Evolutionary conservation across 2,797 vertebrate genomes (phyloP), one percentile per base, ranked within the genome.

Genomic region (Diplodus sargus): DNA sequence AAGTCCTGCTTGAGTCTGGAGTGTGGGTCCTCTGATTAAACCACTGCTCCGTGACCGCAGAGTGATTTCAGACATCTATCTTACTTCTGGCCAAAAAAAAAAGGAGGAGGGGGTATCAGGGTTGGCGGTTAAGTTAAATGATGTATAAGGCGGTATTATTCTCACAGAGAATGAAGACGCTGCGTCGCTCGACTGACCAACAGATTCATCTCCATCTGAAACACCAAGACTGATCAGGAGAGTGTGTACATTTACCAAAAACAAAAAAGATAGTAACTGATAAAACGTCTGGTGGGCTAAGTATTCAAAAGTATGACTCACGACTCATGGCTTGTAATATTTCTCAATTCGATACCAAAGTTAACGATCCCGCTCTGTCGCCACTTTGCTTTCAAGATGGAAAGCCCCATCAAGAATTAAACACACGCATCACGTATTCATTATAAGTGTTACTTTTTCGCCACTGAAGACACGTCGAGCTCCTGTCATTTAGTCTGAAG

Each of bases 1-100:
- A 83, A 85, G 68, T 72, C 54, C 20, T 56, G 65, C 23, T 58
- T 73, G 52, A 64, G 62, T 63, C 25, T 74, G 64, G 39, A 71
- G 42, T 70, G 51, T 39, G 23, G 28, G 22, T 66, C 54, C 34
- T 73, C 63, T 67, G 67, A 90, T 85, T 81, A 60, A 89, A 83
- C 59, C 59, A 51, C 13, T 47, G 57, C 82, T 39, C 69, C 2
- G 4, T 87, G 78, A 89, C 76, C 71, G 42, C 57, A 22, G 67
- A 62, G 70, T 28, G 51, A 74, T 79, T 79, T 78, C 59, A 68
- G 59, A 83, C 70, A 73, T 84, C 30, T 13, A 69, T 82, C 78
- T 63, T 8, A 65, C n/a, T 64, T 49, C 34, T 66, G 20, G 6
- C 77, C 56, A 16, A 23, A 13, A 56, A 9, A 61, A 47, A 14